These are phyloP conservation scores for Euglossa dilemma DNA, from an alignment of 1,140 invertebrate species.

Conservation along the genomic window DNA sequence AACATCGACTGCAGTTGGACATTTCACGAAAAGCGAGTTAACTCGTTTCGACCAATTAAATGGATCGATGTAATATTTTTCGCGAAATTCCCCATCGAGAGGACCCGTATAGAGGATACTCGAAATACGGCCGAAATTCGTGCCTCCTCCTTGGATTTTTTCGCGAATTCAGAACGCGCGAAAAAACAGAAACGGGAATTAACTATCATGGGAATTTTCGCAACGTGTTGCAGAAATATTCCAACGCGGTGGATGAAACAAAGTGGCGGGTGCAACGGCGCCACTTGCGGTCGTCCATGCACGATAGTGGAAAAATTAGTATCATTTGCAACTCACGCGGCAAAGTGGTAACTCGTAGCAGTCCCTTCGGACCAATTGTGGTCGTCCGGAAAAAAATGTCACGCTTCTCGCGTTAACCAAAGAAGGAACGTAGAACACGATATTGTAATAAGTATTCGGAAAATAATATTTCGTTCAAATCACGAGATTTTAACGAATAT, in stretches of 20 bases:
- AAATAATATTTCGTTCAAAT: neutral
- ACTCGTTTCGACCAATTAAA: neutral
- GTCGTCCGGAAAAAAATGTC: neutral
- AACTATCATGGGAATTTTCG: neutral
- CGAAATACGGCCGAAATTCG: no score
- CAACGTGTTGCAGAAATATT: neutral
- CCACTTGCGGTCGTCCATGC: neutral
- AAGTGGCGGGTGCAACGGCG: neutral
- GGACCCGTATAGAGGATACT: no score
- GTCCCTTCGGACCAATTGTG: neutral
- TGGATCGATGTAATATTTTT: neutral
- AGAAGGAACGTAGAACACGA: neutral
- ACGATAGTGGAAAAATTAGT: constrained; percentile 22
- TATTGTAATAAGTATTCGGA: neutral
- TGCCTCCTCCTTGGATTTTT: neutral
- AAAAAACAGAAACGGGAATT: neutral
- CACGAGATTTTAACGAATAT: neutral
- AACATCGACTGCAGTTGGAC: neutral
- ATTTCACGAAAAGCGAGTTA: neutral
- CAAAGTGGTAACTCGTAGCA: neutral
- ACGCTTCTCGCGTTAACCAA: no score
- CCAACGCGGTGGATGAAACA: neutral
- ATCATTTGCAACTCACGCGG: neutral
- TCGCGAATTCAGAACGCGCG: no score
- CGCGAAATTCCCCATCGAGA: neutral